Evolutionary conservation across 2,888 invertebrate species (phyloP), one percentile per base, ranked within the genome.

Genomic region (Heliconius ethilla): DNA sequence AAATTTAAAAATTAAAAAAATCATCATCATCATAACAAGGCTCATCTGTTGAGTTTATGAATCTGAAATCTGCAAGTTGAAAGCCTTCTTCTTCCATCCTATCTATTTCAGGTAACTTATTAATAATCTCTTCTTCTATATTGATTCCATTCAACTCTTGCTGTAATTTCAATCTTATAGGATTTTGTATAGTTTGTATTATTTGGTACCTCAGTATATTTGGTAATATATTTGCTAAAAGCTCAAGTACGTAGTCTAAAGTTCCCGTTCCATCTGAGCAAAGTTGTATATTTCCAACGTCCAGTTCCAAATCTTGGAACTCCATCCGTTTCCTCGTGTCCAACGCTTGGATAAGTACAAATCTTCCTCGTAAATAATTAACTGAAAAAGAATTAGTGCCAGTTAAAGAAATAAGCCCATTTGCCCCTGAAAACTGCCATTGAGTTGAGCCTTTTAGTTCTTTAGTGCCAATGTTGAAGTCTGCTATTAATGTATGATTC

Each of bases 201-300:
- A 98, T 97, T 91, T 98, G 98, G 87, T 97, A 97, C 76, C 98
- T 95, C 79, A 98, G 91, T 72, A 98, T 91, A 94, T 98, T 98
- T 0, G 98, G 98, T 75, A 98, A 86, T 74, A 98, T 94, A 88
- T 98, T 98, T 0, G 98, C 95, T 9, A 95, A 95, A 77, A 97
- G 96, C 90, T 98, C 98, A 80, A 98, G 93, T 1, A 97, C 87
- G 86, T 98, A 98, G 90, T 98, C 98, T 29, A 97, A 82, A 1
- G 97, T 97, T 22, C 98, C 98, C 0, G 97, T 96, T 0, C 98
- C 98, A 83, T 97, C 96, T 84, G 97, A 97, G 33, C 97, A 95
- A 29, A 97, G 95, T 89, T 98, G 97, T 83, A 98, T 97, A 86
- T 98, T 98, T 5, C 98, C 98, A 82, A 98, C 88, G 88, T 97